phyloP scores from a whole-genome alignment of 2,113 vertebrate species.

The Urocitellus parryii region DNA sequence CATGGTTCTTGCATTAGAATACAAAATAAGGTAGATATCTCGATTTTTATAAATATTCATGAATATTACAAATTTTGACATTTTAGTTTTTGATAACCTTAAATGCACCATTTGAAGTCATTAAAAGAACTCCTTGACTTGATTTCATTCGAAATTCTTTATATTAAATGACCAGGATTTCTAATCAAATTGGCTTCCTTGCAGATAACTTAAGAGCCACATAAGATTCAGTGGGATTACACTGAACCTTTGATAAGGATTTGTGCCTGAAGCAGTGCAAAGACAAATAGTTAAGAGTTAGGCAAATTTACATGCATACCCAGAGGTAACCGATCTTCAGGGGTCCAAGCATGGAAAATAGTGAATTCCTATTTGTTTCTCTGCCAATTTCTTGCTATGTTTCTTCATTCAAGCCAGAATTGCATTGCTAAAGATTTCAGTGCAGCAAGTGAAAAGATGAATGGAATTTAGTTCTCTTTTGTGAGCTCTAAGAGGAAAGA shows the following conservation, averaged over 20 bases:
- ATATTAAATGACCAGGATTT: constrained; percentile 75
- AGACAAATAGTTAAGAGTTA: constrained; percentile 79
- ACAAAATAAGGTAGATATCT: background rate
- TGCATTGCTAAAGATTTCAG: constrained; percentile 88
- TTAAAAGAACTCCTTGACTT: constrained; percentile 60
- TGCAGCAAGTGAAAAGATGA: constrained; percentile 89
- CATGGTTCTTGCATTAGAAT: background rate
- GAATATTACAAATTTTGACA: constrained; percentile 59
- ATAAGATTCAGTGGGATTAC: constrained; percentile 80
- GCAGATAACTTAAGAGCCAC: constrained; percentile 75
- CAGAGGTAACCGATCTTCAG: constrained; percentile 80
- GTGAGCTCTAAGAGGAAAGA: constrained; percentile 88
- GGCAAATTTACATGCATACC: constrained; percentile 85
- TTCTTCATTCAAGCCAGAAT: constrained; percentile 86
- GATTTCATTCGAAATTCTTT: constrained; percentile 69
- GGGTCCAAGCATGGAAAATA: constrained; percentile 83
- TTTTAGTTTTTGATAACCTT: constrained; percentile 27
- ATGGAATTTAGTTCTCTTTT: constrained; percentile 90
- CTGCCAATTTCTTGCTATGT: constrained; percentile 86
- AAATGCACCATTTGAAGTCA: constrained; percentile 51
- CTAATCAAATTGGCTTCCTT: constrained; percentile 69
- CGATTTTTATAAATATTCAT: constrained; percentile 32
- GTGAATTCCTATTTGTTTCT: constrained; percentile 86
- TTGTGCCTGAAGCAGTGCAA: constrained; percentile 72
- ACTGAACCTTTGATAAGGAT: constrained; percentile 78